Base-by-base conservation (phyloP, 1,140 invertebrate genomes). In the Heliconius hewitsoni region DNA sequence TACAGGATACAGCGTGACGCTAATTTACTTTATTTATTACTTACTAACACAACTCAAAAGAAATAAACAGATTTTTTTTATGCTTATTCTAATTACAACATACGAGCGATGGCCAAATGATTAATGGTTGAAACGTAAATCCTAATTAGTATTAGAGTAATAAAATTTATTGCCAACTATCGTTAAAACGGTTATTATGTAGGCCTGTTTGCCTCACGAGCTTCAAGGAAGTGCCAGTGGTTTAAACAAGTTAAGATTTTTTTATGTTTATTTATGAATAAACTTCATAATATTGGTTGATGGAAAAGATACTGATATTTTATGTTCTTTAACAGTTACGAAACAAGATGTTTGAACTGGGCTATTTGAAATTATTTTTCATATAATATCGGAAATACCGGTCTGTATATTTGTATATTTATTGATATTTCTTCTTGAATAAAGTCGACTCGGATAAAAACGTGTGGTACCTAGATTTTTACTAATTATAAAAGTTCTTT, bases 101-200 rank as follows among this genome's bases (percentile, higher is more conserved):
- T 52, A 52, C 50, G 50, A 52, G 50, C 18, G 50, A 52, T 52
- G 18, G 1, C 19, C 19, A 73, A 73, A 79, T 50, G 79, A 81
- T 83, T 77, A 74, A 81, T 78, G 79, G 52, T 57, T 16, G 76
- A 74, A 50, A 46, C 23, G 55, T 52, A 27, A 27, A 72, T 50
- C 57, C 73, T 83, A 83, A 81, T 84, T 83, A 79, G 78, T 83
- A 86, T 85, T 82, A 84, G 82, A 79, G 85, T 85, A 85, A 85
- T 86, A 83, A 83, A 85, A 81, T 85, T 86, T 83, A 86, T 83
- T 66, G 71, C 78, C 55, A 73, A 71, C 80, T 71, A 79, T 86
- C 83, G 85, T 86, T 82, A 85, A 82, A 83, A 74, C 82, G 77
- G 78, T 84, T 79, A 85, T 85, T 82, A 87, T 76, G 74, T 85